Evolutionary conservation across 2,888 invertebrate species (phyloP).

Genomic region (Ypsolopha sequella): DNA sequence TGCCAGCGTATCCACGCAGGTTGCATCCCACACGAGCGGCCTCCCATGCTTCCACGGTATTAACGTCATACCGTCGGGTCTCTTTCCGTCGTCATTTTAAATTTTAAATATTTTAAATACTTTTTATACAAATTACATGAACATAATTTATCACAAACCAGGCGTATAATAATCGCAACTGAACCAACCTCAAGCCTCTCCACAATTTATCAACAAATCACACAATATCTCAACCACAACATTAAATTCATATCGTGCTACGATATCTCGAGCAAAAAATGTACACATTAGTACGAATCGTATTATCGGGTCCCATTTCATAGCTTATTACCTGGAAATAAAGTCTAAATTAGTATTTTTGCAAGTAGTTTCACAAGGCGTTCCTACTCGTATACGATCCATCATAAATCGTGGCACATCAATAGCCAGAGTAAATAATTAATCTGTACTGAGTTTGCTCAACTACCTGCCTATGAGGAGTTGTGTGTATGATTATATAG

Average conservation of each 20-base stretch:
- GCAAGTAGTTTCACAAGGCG: neutral
- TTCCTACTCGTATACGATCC: conserved; percentile 17
- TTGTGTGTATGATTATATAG: neutral
- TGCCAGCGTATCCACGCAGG: too few relatives aligned
- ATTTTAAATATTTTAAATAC: too few relatives aligned
- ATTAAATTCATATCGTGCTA: neutral
- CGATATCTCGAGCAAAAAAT: conserved; percentile 1
- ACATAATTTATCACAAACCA: too few relatives aligned
- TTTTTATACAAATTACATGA: too few relatives aligned
- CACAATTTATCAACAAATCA: conserved; percentile 2
- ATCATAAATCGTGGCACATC: conserved; percentile 44
- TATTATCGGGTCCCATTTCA: neutral
- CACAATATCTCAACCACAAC: neutral
- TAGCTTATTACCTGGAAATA: too few relatives aligned
- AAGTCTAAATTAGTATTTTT: too few relatives aligned
- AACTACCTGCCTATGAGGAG: conserved; percentile 34
- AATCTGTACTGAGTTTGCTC: conserved; percentile 19
- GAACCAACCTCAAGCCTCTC: neutral
- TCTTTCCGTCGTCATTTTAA: too few relatives aligned
- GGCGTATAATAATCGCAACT: too few relatives aligned
- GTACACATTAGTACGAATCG: neutral
- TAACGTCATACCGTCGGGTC: too few relatives aligned
- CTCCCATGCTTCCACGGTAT: too few relatives aligned
- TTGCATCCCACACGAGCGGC: too few relatives aligned
- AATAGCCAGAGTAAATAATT: conserved; percentile 48